Evolutionary conservation across 2,888 invertebrate genomes (phyloP).

Genomic region (Aphidius colemani): DNA sequence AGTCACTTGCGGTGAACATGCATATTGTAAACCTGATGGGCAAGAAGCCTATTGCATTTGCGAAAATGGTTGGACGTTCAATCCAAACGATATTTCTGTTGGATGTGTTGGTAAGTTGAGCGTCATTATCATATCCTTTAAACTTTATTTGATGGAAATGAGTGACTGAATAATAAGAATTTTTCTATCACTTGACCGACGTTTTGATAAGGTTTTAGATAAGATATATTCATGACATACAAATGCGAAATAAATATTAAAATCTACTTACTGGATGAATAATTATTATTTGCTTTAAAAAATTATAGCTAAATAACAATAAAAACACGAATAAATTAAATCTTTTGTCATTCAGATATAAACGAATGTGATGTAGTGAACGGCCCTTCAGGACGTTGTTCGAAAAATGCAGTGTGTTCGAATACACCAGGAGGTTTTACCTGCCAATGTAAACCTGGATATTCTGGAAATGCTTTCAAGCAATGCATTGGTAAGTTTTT

Average conservation of each 20-base stretch:
- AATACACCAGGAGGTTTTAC: constrained; percentile 80
- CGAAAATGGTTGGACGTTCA: constrained; percentile 91
- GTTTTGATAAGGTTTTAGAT: too few species aligned
- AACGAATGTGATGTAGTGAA: constrained; percentile 84
- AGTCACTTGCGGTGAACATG: constrained; percentile 86
- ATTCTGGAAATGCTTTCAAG: constrained; percentile 80
- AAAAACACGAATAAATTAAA: neutral
- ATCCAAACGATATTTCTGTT: constrained; percentile 84
- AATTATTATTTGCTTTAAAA: too few species aligned
- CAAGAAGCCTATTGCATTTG: constrained; percentile 90
- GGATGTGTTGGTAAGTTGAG: constrained; percentile 74
- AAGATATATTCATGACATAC: too few species aligned
- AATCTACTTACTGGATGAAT: too few species aligned
- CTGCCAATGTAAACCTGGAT: constrained; percentile 84
- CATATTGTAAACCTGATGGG: constrained; percentile 87
- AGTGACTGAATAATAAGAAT: too few species aligned
- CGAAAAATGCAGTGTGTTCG: constrained; percentile 79
- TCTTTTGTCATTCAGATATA: constrained; percentile 67
- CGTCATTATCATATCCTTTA: neutral
- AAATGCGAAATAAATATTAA: too few species aligned
- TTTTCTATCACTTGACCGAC: too few species aligned
- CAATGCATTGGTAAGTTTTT: constrained; percentile 67
- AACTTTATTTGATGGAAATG: neutral
- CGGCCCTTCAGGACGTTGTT: constrained; percentile 82
- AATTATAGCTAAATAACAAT: neutral